Conservation (phyloP, 2,888 invertebrate species). For the Apodemia duryi region DNA sequence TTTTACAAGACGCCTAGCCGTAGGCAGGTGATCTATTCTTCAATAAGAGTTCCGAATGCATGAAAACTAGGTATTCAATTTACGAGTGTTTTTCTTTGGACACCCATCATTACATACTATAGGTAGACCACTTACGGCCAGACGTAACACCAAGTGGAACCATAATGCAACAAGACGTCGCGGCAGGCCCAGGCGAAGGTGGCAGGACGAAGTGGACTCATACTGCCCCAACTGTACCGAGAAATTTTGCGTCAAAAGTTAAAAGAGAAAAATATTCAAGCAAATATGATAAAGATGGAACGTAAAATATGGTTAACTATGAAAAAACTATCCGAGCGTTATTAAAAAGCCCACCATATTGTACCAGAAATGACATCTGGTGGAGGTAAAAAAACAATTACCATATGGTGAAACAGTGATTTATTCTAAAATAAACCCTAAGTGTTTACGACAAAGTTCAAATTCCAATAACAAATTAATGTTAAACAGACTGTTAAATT, state of each 20-base stretch:
- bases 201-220: no score
- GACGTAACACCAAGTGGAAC: no score
- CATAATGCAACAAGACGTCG: no score
- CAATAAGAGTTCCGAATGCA: no score
- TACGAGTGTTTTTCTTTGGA: no score
- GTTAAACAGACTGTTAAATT: neutral
- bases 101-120: no score
- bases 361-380: slow-evolving; percentile 12
- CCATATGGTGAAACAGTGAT: neutral
- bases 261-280: neutral
- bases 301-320: neutral
- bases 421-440: neutral
- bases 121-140: no score
- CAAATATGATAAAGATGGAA: neutral
- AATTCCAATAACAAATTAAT: neutral
- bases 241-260: neutral
- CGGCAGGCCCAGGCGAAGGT: no score
- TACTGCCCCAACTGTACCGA: no score
- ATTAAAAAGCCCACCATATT: neutral
- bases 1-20: no score
- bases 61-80: no score
- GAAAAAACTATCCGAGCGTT: neutral
- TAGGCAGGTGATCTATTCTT: no score
- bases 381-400: slow-evolving; percentile 2
- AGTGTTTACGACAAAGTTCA: neutral